Conservation (phyloP, 2,797 vertebrate genomes). For the Amblyopsis hoosieri region DNA sequence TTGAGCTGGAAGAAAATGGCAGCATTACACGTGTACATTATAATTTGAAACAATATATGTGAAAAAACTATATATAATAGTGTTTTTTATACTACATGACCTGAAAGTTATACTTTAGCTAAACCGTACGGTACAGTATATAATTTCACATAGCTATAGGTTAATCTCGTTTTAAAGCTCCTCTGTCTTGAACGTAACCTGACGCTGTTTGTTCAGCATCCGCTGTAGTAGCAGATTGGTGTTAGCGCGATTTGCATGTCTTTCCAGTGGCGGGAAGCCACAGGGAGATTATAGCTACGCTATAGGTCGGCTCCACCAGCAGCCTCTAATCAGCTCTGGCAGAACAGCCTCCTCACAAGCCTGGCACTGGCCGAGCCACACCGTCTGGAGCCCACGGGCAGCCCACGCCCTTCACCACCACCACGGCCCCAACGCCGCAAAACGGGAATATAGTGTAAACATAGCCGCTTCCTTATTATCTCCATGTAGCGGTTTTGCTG, state of each 20-base stretch:
- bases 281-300: conserved; percentile 50
- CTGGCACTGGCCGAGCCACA: conserved; percentile 29
- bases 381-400: conserved; percentile 14
- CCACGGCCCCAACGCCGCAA: not conserved
- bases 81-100: too few relatives aligned
- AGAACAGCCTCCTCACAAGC: conserved; percentile 17
- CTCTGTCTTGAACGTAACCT: not conserved
- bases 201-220: conserved; percentile 28
- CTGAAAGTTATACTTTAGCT: too few relatives aligned
- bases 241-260: conserved; percentile 38
- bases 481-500: conserved; percentile 6
- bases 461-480: conserved; percentile 2
- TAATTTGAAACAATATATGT: too few relatives aligned
- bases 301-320: conserved; percentile 12
- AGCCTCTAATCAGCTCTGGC: conserved; percentile 45
- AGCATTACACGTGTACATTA: too few relatives aligned
- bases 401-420: not conserved
- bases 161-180: not conserved
- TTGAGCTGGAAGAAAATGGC: too few relatives aligned
- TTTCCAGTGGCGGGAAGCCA: conserved; percentile 15
- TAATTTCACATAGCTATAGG: not conserved
- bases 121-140: too few relatives aligned
- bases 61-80: too few relatives aligned
- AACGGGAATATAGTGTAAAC: too few relatives aligned
- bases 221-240: conserved; percentile 35